Base-by-base conservation (phyloP, 2,888 invertebrate species). In the Eurytoma adleriae region DNA sequence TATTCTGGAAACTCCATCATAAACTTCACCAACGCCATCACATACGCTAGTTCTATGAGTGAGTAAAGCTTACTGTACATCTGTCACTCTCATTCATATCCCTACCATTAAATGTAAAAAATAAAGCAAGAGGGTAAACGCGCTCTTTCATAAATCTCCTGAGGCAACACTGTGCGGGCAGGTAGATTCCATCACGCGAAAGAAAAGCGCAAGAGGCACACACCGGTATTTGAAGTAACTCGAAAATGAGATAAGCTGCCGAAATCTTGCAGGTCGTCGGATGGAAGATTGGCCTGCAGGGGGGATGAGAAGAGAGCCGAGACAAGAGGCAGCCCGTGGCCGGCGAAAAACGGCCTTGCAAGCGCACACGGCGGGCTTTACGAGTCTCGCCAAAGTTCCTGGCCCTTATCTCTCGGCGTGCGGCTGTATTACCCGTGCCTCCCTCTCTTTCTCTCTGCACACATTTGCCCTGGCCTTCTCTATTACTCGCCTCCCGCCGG, bases 161-260 rank as follows among this genome's bases (percentile, higher is more conserved):
- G 13, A 54, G 40, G 1, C 10, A 7, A 10, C 40, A 10, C 40
- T 0, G 40, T 10, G 7, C 40, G n/a, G n/a, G 54, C 5, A n/a
- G 54, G n/a, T 59, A 20, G 20, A 4, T 56, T 18, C 56, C 56
- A 10, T 1, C 10, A 40, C 56, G 18, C 56, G 18, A 18, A n/a
- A 18, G 56, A 56, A 56, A 18, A 14, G 40, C 64, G 20, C 3
- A 18, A 16, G 24, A 57, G 14, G 30, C 40, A 1, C 48, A 16
- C 14, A 18, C 56, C 18, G 4, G 40, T 20, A 48, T 48, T 7
- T 20, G 61, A 30, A 50, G 24, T n/a, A 71, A 13, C 50, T 50
- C 62, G 72, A 72, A 72, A 72, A 72, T 61, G 72, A 72, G 72
- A 72, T 72, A 72, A 72, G 62, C 52, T 30, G 71, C 50, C 50